A percentile compares a stretch with the other conserved stretches of the same genome.
These are phyloP conservation scores for Blastobasis lacticolella DNA, from an alignment of 2,888 invertebrate species.

Conservation along the genomic window DNA sequence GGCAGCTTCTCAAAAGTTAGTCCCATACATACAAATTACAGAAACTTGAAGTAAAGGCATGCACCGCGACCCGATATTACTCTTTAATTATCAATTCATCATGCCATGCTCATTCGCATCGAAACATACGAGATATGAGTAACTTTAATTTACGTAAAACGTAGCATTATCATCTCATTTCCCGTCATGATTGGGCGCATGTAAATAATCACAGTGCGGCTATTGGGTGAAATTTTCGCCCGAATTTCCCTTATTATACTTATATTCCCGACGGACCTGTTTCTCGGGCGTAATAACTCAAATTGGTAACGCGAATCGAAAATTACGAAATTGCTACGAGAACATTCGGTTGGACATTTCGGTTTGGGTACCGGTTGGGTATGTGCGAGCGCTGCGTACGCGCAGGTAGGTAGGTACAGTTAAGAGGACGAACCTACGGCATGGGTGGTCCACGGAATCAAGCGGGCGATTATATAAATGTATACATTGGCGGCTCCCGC, in stretches of 20 bases:
- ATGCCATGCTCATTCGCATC: not conserved
- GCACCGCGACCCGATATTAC: too few relatives aligned
- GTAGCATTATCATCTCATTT: constrained; percentile 56
- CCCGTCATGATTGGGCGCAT: constrained; percentile 28
- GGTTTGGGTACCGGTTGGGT: not conserved
- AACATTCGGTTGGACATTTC: constrained; percentile 24
- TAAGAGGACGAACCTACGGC: constrained; percentile 42
- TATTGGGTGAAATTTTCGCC: constrained; percentile 32
- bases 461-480: constrained; percentile 49
- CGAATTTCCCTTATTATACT: constrained; percentile 52
- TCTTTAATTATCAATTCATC: not conserved
- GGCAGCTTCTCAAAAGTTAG: too few relatives aligned
- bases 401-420: constrained; percentile 24
- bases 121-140: too few relatives aligned
- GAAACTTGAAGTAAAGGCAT: too few relatives aligned
- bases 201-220: constrained; percentile 32
- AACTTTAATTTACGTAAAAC: not conserved
- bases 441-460: constrained; percentile 66
- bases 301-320: constrained; percentile 62
- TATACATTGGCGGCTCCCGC: constrained; percentile 30
- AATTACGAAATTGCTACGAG: constrained; percentile 62
- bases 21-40: too few relatives aligned
- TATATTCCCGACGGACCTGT: constrained; percentile 42
- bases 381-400: too few relatives aligned
- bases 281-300: constrained; percentile 49